Conservation (phyloP, 2,797 vertebrate genomes). For the Limnodromus scolopaceus region DNA sequence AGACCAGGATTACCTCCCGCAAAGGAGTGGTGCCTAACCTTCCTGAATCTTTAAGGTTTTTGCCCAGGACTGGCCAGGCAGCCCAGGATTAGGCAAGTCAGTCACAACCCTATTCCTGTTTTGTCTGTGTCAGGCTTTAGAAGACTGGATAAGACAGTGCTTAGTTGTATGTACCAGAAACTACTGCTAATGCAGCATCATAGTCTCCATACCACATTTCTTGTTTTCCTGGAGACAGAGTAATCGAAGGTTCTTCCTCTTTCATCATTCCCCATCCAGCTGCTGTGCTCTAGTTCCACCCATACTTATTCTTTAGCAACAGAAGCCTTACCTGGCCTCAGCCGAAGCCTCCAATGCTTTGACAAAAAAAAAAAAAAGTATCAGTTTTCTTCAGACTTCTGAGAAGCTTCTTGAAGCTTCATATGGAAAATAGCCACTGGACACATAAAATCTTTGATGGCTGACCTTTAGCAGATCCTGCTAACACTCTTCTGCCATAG, state of each 20-base stretch:
- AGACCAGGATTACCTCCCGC: neutral
- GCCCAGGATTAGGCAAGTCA: neutral
- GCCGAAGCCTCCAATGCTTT: neutral
- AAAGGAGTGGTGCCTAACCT: neutral
- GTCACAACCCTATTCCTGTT: neutral
- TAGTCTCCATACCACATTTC: neutral
- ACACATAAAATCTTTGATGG: neutral
- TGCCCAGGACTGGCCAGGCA: neutral
- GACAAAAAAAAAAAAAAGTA: no score
- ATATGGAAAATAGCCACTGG: neutral
- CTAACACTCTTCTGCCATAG: neutral
- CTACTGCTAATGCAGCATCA: neutral
- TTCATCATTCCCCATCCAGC: rapidly evolving
- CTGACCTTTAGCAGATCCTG: neutral
- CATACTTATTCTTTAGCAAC: neutral
- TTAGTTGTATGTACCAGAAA: neutral
- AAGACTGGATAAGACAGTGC: neutral
- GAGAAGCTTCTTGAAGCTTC: neutral
- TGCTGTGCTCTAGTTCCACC: neutral
- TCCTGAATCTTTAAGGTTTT: neutral
- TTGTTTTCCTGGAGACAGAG: neutral
- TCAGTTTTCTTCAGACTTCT: neutral
- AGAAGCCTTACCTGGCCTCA: neutral
- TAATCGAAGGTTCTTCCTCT: neutral
- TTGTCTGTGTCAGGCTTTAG: neutral